Evolutionary conservation across 2,797 vertebrate genomes (phyloP).

Genomic region (Squalus acanthias): DNA sequence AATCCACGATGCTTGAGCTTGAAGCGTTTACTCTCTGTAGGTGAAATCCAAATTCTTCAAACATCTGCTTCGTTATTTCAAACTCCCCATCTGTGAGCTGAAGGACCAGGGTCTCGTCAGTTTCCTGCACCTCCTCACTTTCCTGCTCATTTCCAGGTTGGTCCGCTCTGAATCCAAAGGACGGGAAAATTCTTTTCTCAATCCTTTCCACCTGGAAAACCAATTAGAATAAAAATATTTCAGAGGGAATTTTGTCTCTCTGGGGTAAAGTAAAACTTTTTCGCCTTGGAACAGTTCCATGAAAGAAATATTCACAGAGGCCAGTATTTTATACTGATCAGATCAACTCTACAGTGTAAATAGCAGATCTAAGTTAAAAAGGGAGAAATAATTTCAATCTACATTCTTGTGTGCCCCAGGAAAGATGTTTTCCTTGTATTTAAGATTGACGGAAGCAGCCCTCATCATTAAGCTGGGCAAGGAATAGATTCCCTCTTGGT

Average conservation of each 20-base stretch:
- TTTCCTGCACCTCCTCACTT: too few relatives aligned
- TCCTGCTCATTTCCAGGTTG: too few relatives aligned
- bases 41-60: not conserved
- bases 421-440: too few relatives aligned
- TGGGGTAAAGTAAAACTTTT: not conserved
- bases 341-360: not conserved
- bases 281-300: not conserved
- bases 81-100: not conserved
- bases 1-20: fast-evolving
- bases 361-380: not conserved
- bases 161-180: fast-evolving
- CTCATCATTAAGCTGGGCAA: too few relatives aligned
- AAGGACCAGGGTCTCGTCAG: not conserved
- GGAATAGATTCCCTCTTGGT: too few relatives aligned
- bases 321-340: not conserved
- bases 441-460: too few relatives aligned
- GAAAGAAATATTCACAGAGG: not conserved
- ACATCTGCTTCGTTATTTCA: not conserved
- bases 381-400: too few relatives aligned
- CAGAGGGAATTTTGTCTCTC: not conserved
- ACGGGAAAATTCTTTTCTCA: not conserved
- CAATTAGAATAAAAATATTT: not conserved
- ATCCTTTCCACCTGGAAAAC: not conserved
- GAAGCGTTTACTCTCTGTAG: not conserved
- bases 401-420: not conserved